Evolutionary conservation across 2,797 vertebrate species (phyloP).

Genomic region (Parotocinclus haroldoi): DNA sequence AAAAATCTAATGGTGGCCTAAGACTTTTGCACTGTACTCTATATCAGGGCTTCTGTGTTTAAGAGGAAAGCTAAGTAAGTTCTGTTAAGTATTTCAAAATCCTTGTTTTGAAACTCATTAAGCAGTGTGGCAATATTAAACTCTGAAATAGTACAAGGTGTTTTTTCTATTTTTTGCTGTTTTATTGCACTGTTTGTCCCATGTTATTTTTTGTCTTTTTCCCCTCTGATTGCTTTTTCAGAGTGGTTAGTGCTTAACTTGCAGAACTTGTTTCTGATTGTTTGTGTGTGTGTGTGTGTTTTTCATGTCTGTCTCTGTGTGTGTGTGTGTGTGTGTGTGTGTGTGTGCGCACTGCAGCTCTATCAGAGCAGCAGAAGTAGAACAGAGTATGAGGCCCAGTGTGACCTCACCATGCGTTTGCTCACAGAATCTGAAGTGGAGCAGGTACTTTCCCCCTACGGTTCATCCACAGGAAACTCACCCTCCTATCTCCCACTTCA

Average conservation of each 20-base stretch:
- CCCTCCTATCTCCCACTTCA: conserved; percentile 45
- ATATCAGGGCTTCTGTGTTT: too few relatives aligned
- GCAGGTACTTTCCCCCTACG: conserved; percentile 75
- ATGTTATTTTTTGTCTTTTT: background rate
- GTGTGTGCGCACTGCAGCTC: conserved; percentile 77
- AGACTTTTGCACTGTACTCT: too few relatives aligned
- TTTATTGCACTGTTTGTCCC: too few relatives aligned
- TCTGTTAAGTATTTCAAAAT: too few relatives aligned
- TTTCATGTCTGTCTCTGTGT: conserved; percentile 40
- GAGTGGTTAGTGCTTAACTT: conserved; percentile 5
- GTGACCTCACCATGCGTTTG: conserved; percentile 71
- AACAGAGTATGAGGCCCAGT: conserved; percentile 68
- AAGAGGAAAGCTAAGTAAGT: too few relatives aligned
- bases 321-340: conserved; percentile 45
- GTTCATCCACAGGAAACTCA: conserved; percentile 74
- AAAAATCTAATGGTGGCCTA: too few relatives aligned
- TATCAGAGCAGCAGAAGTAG: conserved; percentile 79
- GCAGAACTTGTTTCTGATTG: conserved; percentile 21
- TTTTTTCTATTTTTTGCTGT: too few relatives aligned
- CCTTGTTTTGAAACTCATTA: too few relatives aligned
- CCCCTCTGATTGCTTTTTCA: background rate
- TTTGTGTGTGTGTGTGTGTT: conserved; percentile 35
- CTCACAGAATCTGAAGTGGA: conserved; percentile 85
- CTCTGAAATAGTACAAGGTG: too few relatives aligned
- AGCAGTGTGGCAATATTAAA: too few relatives aligned